Base-by-base conservation (phyloP, 1,140 invertebrate genomes). In the Coptotermes formosanus region DNA sequence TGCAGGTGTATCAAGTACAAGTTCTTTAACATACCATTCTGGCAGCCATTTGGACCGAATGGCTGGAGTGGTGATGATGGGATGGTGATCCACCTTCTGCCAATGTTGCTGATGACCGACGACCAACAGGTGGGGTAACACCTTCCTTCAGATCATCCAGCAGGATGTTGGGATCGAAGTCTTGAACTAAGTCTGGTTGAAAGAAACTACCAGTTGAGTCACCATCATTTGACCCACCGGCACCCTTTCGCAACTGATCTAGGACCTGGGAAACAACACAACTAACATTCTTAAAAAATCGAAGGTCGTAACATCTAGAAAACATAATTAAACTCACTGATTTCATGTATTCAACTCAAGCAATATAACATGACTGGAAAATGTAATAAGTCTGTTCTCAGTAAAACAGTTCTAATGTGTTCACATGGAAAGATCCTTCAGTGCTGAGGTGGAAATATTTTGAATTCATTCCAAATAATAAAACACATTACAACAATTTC, bases 121-220 rank as follows among this genome's bases (percentile, higher is more conserved):
- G 69, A 1, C 85, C 83, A 64, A 64, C 48, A 21, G 85, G n/a
- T 38, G 59, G 59, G 55, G 45, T 85, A 6, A 85, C 85, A 1
- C 87, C 86, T 85, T 89, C 90, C 87, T 92, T 89, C 21, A 95
- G 90, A 89, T 96, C 94, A 88, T 96, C 95, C 55, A 95, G 90
- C 59, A 92, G 91, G 83, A 96, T 94, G 86, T 94, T 94, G 86
- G 94, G 94, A 88, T 95, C 94, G 88, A 96, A 96, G 88, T 96
- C 95, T 82, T 69, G 88, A n/a, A 89, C 86, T 44, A 88, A 86
- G 52, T 89, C 89, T 59, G 88, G 88, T 84, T 87, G 88, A 86
- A 89, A 89, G 55, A 85, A 88, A 43, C 88, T 87, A 25, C 85
- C 83, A 52, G 83, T 85, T 45, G 88, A 86, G 9, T 87, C 88